phyloP scores from a whole-genome alignment of 1,140 invertebrate genomes.

The Cyclargus thomasi region DNA sequence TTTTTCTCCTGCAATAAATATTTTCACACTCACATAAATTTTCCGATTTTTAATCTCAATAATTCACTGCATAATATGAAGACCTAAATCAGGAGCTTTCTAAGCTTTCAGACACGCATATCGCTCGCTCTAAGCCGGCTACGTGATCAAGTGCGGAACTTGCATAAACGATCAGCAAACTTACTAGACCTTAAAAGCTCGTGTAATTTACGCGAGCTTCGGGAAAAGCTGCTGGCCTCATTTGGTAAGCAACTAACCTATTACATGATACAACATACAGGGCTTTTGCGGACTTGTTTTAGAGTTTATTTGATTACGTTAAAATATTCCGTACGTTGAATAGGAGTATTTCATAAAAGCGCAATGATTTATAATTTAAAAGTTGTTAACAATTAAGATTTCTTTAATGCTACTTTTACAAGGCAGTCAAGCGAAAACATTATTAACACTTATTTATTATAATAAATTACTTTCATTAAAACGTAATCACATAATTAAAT shows the following conservation, averaged over 20 bases:
- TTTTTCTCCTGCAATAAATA: background rate
- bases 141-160: conserved; percentile 42
- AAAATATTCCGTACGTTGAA: too few relatives aligned
- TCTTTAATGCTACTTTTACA: too few relatives aligned
- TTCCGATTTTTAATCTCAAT: background rate
- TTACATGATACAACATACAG: conserved; percentile 14
- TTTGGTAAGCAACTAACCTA: conserved; percentile 34
- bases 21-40: background rate
- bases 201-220: conserved; percentile 44
- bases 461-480: too few relatives aligned
- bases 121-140: conserved; percentile 23
- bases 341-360: too few relatives aligned
- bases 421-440: too few relatives aligned
- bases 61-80: background rate
- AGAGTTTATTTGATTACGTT: background rate
- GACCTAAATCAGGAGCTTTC: background rate
- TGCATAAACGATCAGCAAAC: conserved; percentile 47
- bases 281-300: background rate
- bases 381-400: too few relatives aligned
- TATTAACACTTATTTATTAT: too few relatives aligned
- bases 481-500: too few relatives aligned
- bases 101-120: conserved; percentile 17
- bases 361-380: too few relatives aligned
- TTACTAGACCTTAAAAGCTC: conserved; percentile 46
- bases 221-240: conserved; percentile 33